Evolutionary conservation across 2,888 invertebrate genomes (phyloP), one percentile per base, ranked within the genome.

Genomic region (Fragum whitleyi): DNA sequence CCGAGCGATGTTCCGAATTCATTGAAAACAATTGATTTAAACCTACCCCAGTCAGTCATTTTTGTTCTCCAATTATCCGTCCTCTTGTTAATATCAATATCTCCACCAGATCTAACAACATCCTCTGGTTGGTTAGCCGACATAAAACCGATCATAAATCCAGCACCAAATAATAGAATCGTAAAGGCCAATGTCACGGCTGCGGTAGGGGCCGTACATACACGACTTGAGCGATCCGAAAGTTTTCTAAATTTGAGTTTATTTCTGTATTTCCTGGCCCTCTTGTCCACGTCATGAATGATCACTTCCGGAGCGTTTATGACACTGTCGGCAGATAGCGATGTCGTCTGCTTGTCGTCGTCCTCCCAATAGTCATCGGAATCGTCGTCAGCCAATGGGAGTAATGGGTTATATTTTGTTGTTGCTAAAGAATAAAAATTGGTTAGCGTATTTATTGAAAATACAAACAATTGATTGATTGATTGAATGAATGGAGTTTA

Each of bases 41-140:
- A n/a, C n/a, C n/a, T n/a, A 88, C 88, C 87, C 83, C 85, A 87
- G 59, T 88, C 86, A 19, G 84, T 62, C 78, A 88, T 81, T 68
- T 87, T 87, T 59, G 85, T 83, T 78, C 87, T 79, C 88, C 88
- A 88, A 32, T 87, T 85, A 16, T 78, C 79, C n/a, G 85, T 74
- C 57, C 77, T 42, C 70, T 80, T 86, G 19, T 53, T 36, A 2
- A 85, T 16, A 28, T 69, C 70, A 19, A 61, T 61, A 39, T 29
- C 19, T 7, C 36, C 65, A 2, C 42, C 32, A 61, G 21, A 39
- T 1, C 62, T 42, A 6, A 71, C 26, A 11, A 51, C 53, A 3
- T 32, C 26, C 29, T 67, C 68, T 11, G 51, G 65, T 16, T 32
- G 47, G 28, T 19, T 39, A 1, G 85, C 79, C 1, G 86, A 86